Conservation (phyloP, 1,140 invertebrate genomes). For the Achroia grisella region DNA sequence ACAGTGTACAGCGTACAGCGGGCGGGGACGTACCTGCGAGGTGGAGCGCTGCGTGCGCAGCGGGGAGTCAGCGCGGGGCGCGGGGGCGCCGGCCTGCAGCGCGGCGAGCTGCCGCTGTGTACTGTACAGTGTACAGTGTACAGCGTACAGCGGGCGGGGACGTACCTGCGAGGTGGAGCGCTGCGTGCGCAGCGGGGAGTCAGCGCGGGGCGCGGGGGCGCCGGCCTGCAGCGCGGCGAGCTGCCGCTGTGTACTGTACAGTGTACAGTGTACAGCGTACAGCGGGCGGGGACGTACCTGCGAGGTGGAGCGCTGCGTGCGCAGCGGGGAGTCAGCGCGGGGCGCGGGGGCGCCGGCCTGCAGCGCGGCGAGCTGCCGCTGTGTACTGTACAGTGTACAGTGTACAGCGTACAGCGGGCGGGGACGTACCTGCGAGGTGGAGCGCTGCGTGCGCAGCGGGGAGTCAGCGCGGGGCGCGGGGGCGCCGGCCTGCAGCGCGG, state of each 20-base stretch:
- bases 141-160: too few species aligned
- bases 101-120: slow-evolving; percentile 86
- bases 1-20: too few species aligned
- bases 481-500: slow-evolving; percentile 80
- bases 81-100: slow-evolving; percentile 78
- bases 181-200: slow-evolving; percentile 75
- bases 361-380: slow-evolving; percentile 85
- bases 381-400: too few species aligned
- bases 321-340: slow-evolving; percentile 77
- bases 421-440: slow-evolving; percentile 36
- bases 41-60: slow-evolving; percentile 61
- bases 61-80: slow-evolving; percentile 76
- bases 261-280: too few species aligned
- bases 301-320: slow-evolving; percentile 40
- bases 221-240: slow-evolving; percentile 84
- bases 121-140: too few species aligned
- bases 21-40: slow-evolving; percentile 46
- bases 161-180: slow-evolving; percentile 44
- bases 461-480: slow-evolving; percentile 75
- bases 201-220: slow-evolving; percentile 68
- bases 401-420: too few species aligned
- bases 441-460: slow-evolving; percentile 70
- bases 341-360: slow-evolving; percentile 76
- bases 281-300: slow-evolving; percentile 40
- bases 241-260: too few species aligned